Conservation (phyloP, 2,113 vertebrate species). For the Arothron firmamentum region DNA sequence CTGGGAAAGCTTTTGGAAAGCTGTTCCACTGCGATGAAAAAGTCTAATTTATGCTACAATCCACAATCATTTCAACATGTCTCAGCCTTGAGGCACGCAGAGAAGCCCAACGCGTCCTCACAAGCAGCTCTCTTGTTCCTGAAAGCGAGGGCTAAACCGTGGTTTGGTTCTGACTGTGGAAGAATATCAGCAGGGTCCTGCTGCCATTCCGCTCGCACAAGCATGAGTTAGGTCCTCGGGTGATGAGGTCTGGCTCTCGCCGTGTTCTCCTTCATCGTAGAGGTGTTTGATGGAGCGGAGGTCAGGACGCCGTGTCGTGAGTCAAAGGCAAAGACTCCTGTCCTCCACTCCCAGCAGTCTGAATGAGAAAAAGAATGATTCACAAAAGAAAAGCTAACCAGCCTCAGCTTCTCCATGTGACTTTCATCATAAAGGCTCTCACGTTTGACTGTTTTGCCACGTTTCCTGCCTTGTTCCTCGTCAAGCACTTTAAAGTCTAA, state of each 20-base stretch:
- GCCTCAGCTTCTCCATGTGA: no score
- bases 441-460: background rate
- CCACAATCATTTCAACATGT: background rate
- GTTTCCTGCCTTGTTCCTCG: background rate
- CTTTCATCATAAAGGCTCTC: background rate
- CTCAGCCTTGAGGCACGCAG: no score
- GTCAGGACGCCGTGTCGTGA: background rate
- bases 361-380: no score
- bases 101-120: no score
- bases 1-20: background rate
- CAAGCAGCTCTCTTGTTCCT: no score
- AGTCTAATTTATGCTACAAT: background rate
- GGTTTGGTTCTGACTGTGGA: background rate
- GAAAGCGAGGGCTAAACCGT: no score
- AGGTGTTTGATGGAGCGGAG: background rate
- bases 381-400: no score
- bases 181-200: background rate
- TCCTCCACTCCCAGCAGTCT: background rate
- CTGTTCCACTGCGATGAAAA: no score
- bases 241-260: background rate
- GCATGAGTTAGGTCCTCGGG: background rate
- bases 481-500: slow-evolving; percentile 16
- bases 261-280: background rate
- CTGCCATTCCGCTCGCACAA: background rate
- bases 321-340: background rate